Conservation (phyloP, 2,888 invertebrate species). For the Drosophila antonietae region DNA sequence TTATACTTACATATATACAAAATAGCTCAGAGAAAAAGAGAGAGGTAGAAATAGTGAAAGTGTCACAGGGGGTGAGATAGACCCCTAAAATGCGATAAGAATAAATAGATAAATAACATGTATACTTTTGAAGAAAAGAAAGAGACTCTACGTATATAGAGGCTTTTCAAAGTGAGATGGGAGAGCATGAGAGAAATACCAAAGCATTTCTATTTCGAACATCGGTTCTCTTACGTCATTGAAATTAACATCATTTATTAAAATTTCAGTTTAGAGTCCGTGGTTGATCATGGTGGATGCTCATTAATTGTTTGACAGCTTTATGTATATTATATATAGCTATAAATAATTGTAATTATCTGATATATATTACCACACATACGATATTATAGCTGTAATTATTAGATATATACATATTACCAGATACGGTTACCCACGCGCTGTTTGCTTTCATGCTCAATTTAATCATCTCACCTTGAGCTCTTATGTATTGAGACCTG, state of each 20-base stretch:
- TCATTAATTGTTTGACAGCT: not conserved
- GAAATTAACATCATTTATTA: not conserved
- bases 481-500: conserved; percentile 15
- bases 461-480: conserved; percentile 37
- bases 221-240: not conserved
- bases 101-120: no score
- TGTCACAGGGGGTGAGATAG: not conserved
- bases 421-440: conserved; percentile 5
- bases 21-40: not conserved
- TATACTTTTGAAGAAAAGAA: no score
- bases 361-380: not conserved
- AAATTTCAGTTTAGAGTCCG: not conserved
- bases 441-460: conserved; percentile 15
- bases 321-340: not conserved
- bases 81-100: no score
- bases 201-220: no score
- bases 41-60: not conserved
- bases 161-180: no score
- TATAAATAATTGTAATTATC: not conserved
- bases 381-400: not conserved
- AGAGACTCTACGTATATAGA: no score
- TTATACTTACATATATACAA: not conserved
- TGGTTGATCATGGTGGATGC: not conserved
- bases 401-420: not conserved
- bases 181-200: no score